These are phyloP conservation scores for Hipparchia sbordonii DNA, from an alignment of 2,888 invertebrate species.

Conservation along the genomic window DNA sequence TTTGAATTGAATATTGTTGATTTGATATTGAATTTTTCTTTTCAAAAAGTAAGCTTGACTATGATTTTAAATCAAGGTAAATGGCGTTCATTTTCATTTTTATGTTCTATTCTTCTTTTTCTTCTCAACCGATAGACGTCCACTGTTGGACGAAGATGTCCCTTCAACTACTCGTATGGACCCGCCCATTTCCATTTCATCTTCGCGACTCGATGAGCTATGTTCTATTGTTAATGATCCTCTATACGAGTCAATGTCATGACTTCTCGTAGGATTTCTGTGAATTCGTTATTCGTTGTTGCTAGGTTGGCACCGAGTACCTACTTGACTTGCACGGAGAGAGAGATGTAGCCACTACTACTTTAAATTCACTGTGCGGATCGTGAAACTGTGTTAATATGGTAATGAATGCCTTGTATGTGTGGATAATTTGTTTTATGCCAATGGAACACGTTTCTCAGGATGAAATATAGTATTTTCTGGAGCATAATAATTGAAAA, in stretches of 20 bases:
- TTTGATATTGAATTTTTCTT: too few relatives aligned
- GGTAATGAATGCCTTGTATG: constrained; percentile 23
- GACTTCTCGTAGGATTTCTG: constrained; percentile 3
- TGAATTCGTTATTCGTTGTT: constrained; percentile 9
- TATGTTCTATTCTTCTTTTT: too few relatives aligned
- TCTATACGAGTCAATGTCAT: constrained; percentile 20
- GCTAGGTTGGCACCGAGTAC: constrained; percentile 1
- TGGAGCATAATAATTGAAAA: not conserved
- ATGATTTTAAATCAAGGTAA: too few relatives aligned
- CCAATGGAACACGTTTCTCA: constrained; percentile 1
- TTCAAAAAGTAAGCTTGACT: too few relatives aligned
- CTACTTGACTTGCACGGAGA: constrained; percentile 6
- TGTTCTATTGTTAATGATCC: constrained; percentile 1
- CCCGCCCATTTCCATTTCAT: not conserved
- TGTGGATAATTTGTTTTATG: constrained; percentile 12
- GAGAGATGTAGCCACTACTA: constrained; percentile 13
- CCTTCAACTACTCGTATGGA: not conserved
- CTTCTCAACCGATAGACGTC: too few relatives aligned
- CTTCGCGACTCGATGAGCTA: not conserved
- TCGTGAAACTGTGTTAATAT: constrained; percentile 28
- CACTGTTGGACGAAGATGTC: not conserved
- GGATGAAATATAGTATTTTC: not conserved
- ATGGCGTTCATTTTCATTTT: too few relatives aligned
- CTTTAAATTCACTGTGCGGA: constrained; percentile 26
- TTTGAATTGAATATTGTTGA: too few relatives aligned